Conservation (phyloP, 2,888 invertebrate species). For the Bellardia bayeri region DNA sequence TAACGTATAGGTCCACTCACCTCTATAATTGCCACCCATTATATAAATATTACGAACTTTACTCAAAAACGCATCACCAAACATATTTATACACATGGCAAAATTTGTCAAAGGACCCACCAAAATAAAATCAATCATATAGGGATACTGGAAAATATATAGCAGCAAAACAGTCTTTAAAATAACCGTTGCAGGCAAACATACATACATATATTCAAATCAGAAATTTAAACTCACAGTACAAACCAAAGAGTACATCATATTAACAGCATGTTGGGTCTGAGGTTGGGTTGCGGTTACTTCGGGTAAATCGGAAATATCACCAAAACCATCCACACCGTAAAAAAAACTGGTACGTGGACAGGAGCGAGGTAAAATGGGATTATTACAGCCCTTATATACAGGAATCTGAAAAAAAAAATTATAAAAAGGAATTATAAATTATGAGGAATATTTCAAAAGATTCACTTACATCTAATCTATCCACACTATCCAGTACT, state of each 20-base stretch:
- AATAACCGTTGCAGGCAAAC: not conserved
- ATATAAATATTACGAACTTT: conserved; percentile 88
- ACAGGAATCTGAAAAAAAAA: conserved; percentile 76
- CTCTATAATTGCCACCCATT: conserved; percentile 91
- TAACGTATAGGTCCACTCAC: conserved; percentile 82
- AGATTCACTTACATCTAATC: conserved; percentile 86
- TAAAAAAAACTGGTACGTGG: conserved; percentile 78
- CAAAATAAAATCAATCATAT: conserved; percentile 86
- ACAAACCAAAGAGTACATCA: conserved; percentile 86
- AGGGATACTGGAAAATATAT: conserved; percentile 81
- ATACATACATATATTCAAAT: not conserved
- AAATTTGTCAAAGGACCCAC: conserved; percentile 92
- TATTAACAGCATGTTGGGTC: conserved; percentile 86
- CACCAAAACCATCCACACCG: conserved; percentile 90
- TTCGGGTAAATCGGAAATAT: conserved; percentile 85
- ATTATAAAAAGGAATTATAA: not conserved
- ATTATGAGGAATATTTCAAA: not conserved
- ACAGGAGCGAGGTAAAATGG: conserved; percentile 79
- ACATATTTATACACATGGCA: conserved; percentile 89
- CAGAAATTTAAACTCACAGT: conserved; percentile 82
- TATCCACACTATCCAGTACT: conserved; percentile 86
- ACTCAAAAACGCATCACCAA: conserved; percentile 85
- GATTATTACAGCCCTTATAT: conserved; percentile 76
- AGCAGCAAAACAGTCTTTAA: not conserved
- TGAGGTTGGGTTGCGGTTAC: conserved; percentile 82